Evolutionary conservation across 2,888 invertebrate species (phyloP), one percentile per base, ranked within the genome.

Genomic region (Melikaiella ostensackeni): DNA sequence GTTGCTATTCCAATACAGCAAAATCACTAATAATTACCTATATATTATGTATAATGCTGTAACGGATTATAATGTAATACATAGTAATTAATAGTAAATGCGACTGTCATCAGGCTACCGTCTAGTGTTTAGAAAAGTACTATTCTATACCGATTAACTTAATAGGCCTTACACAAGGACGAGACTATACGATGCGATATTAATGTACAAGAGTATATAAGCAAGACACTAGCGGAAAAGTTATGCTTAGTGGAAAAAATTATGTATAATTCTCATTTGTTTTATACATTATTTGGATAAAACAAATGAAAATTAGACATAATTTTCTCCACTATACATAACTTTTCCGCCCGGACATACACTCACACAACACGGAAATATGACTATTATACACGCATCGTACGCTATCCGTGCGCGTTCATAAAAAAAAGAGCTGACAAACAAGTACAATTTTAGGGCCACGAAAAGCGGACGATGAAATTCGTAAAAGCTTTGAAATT

Each of bases 21-120:
- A 50, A 50, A 27, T 70, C 81, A 77, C 82, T 85, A 84, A 83
- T 83, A 74, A 84, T 83, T 82, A 82, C 83, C 80, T 75, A 79
- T 79, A 78, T 82, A 83, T 81, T 83, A 81, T 81, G 42, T 79
- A 79, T 83, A 85, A 82, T 84, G 75, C 82, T 80, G n/a, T 85
- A 79, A 84, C 55, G 81, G 77, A 81, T 82, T 82, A 80, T 84
- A 81, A 83, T 82, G 77, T 84, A 84, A 86, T 82, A 84, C 84
- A 83, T 82, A 79, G 80, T 85, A 82, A 81, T 84, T 82, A 80
- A 83, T 85, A 85, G 85, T 81, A 79, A 82, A 80, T 77, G 78
- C 66, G 75, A 81, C 74, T 83, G 81, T 70, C 83, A 80, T 80
- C 80, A 83, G 80, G 83, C 82, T 82, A 81, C 79, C 82, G 81